Base-by-base conservation (phyloP, 2,888 invertebrate species). In the Orthonychiurus folsomi region DNA sequence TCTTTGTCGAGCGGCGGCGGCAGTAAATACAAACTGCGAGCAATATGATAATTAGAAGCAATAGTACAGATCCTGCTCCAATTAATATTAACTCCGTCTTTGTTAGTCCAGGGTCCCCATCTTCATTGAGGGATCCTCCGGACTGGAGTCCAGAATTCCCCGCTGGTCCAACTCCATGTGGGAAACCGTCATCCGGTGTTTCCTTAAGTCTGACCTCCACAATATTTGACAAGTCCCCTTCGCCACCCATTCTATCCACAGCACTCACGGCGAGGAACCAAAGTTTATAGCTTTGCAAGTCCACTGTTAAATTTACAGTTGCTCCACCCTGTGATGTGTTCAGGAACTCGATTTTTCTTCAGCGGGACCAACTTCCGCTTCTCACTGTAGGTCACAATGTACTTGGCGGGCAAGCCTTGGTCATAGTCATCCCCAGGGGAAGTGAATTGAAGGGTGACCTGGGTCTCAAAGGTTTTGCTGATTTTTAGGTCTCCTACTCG, bases 361-460 rank as follows among this genome's bases (percentile, higher is more conserved):
- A 58, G 9, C 3, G 15, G 5, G 55, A 26, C n/a, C 3, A 26
- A 55, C n/a, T 20, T 5, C 25, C 21, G 21, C 20, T 12, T 50
- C 48, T 21, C 55, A 9, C 61, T 60, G 56, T 66, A 68, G 60
- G 61, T 70, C 3, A 71, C 56, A 55, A 66, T 63, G 47, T 69
- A 73, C 48, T 60, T 66, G 12, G 50, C 12, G 1, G 56, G 52
- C 25, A 63, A 67, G 12, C 75, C 76, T 50, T 70, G 67, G 65
- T 77, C 77, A 59, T 71, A 74, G 63, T 77, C 75, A 50, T 75
- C 76, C 53, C 77, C 84, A 0, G 84, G 83, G 2, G 84, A 80
- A 1, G 84, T 83, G 83, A 84, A 84, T 0, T 78, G 77, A 9
- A 85, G 75, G 18, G 80, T 77, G 1, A 81, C 77, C 21, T 79